Base-by-base conservation (phyloP, 2,888 invertebrate genomes). In the Chaetogeoica ovagalla region DNA sequence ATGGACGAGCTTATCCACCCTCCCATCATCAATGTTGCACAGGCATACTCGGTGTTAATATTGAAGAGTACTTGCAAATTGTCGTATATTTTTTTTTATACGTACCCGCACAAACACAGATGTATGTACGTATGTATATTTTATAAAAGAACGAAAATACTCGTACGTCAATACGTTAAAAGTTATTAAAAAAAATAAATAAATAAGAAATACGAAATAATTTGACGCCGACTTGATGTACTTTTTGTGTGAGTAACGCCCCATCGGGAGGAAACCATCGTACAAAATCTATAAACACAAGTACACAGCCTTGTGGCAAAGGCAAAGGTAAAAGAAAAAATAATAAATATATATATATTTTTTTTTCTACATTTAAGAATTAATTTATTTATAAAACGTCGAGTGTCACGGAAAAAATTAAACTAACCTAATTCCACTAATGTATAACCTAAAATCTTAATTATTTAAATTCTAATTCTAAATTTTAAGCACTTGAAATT, bases 1-100 rank as follows among this genome's bases (percentile, higher is more conserved):
- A 62, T 62, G 48, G 43, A 57, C 66, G 57, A 75, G 39, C 23
- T 43, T 30, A 75, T 69, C 68, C 68, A 13, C 52, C 48, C 59
- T 43, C 17, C 39, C 43, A 19, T 60, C 60, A 48, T 68, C 66
- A 9, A 30, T 63, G 37, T 63, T 52, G 21, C 60, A 11, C 57
- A 5, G 43, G 37, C 48, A 68, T 9, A 59, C 76, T 68, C n/a
- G 23, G 5, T 48, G 48, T 69, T 76, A 76, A 73, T 66, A 69
- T 68, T 76, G 59, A 76, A 76, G 76, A 76, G 63, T 68, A 69
- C 76, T 76, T 76, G 52, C 48, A 59, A 68, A 13, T 48, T 43
- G 43, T 43, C 43, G 43, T 43, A 43, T 9, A 43, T 43, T 76
- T 65, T 55, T 65, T 55, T 55, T 55, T 55, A 55, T 55, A 55